Base-by-base conservation (phyloP, 2,888 invertebrate genomes). In the Chalcis sispes region DNA sequence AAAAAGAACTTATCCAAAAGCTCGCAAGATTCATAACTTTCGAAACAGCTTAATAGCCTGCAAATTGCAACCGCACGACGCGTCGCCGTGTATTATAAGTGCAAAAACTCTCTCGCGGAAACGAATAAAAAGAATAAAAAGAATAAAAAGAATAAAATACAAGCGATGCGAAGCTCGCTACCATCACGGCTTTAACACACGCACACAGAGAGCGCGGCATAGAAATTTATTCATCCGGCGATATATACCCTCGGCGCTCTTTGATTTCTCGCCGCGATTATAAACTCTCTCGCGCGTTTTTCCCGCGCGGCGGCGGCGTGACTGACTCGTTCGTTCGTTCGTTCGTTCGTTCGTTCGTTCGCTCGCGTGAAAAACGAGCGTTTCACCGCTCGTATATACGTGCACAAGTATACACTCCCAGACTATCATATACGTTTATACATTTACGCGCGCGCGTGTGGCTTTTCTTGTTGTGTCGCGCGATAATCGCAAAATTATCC, bases 221-320 rank as follows among this genome's bases (percentile, higher is more conserved):
- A 0, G 32, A 65, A 75, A 75, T 65, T 75, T 70, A 75, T 75
- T 75, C 62, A 42, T 65, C 70, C 74, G 62, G 42, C 25, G 65
- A 65, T n/a, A n/a, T n/a, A n/a, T n/a, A n/a, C n/a, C 52, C 52
- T 29, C 56, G 58, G 59, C 18, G 40, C 70, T 59, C 75, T 75
- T 75, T 75, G 75, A 75, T 75, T 75, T 65, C 75, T 65, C 52
- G 15, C 2, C 50, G 52, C 64, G 75, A 75, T 75, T 75, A 75
- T 15, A n/a, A 7, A 25, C 50, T n/a, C 25, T n/a, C n/a, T n/a
- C 20, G 15, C 32, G 8, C 15, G 65, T 54, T 65, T 59, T 75
- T 65, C 56, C 70, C 29, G 25, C 46, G 25, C 36, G 48, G n/a
- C 32, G 20, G n/a, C 42, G 23, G 5, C n/a, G n/a, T n/a, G n/a